Evolutionary conservation across 53 echinoderm and acorn worm species (phyloP).

Genomic region (Stichopus horrens): DNA sequence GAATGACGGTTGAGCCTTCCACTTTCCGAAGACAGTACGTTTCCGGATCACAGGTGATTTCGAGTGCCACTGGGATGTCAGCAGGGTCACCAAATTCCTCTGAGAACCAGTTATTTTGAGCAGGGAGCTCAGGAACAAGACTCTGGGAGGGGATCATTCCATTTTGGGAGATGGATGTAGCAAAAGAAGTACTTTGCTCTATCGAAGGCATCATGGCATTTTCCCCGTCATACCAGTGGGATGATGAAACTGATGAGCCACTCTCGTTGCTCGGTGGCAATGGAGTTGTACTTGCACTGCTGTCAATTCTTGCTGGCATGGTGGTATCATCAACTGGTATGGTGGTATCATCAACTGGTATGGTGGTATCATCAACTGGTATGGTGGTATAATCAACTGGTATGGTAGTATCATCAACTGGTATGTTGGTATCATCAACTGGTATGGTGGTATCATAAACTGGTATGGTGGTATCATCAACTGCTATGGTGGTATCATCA

Average conservation of each 20-base stretch:
- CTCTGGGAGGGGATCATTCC: neutral
- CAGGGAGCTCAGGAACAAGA: neutral
- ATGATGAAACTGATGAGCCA: neutral
- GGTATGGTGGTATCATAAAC: neutral
- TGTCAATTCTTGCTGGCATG: too few species aligned
- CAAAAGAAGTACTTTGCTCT: neutral
- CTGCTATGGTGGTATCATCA: neutral
- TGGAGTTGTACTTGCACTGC: neutral
- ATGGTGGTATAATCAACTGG: too few species aligned
- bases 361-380: too few species aligned
- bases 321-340: too few species aligned
- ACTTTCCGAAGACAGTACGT: neutral
- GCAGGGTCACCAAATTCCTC: neutral
- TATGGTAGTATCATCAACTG: neutral
- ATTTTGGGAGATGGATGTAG: neutral
- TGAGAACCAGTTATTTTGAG: slow-evolving; percentile 22
- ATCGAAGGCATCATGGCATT: neutral
- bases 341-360: too few species aligned
- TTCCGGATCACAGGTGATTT: neutral
- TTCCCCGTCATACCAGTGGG: neutral
- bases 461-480: neutral
- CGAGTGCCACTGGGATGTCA: neutral
- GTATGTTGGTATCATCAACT: neutral
- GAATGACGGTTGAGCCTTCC: neutral
- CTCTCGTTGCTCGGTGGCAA: neutral